These are phyloP conservation scores for Artemisiospiza belli DNA, from an alignment of 2,113 vertebrate species.

Conservation along the genomic window DNA sequence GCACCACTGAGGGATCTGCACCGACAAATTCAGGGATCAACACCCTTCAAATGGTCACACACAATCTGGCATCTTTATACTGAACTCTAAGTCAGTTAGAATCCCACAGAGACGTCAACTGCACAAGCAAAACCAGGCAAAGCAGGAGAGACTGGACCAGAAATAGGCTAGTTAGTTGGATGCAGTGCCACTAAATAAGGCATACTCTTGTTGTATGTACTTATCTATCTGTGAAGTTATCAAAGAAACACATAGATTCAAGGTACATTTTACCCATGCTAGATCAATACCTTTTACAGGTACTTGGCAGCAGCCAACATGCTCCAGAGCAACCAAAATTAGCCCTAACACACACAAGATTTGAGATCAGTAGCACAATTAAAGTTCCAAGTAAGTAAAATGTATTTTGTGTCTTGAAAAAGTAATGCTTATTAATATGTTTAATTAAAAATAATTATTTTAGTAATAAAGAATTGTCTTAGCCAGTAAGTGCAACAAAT, in stretches of 20 bases:
- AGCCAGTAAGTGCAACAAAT: background rate
- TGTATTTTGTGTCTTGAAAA: background rate
- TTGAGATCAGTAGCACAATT: background rate
- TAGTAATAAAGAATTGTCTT: background rate
- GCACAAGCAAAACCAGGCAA: background rate
- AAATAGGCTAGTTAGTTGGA: background rate
- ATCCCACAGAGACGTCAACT: background rate
- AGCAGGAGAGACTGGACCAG: background rate
- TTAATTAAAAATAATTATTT: background rate
- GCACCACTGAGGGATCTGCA: constrained; percentile 96
- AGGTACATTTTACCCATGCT: background rate
- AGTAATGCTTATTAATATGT: background rate
- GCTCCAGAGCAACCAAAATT: background rate
- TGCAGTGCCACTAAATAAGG: background rate
- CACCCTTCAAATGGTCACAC: background rate
- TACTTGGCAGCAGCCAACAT: background rate
- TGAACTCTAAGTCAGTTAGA: background rate
- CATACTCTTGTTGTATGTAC: fast-evolving
- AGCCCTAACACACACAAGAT: background rate
- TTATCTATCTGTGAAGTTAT: background rate
- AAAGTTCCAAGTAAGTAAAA: background rate
- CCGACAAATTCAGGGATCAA: background rate
- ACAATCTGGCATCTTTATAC: background rate
- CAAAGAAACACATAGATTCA: background rate
- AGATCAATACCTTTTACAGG: background rate